Evolutionary conservation across 2,888 invertebrate species (phyloP).

Genomic region (Ceratothoa steindachneri): DNA sequence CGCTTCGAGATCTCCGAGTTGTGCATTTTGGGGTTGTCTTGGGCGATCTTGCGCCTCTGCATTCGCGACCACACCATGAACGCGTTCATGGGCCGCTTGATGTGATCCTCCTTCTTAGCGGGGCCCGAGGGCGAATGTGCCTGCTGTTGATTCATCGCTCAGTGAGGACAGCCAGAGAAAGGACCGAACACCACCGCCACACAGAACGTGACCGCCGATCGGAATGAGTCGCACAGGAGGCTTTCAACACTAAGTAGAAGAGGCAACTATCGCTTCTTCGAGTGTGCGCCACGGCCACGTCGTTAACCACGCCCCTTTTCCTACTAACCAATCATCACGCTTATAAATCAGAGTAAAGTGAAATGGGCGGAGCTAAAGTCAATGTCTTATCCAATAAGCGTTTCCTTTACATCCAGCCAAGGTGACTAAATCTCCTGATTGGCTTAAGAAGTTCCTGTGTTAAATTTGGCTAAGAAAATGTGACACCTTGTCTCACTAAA

Average conservation of each 20-base stretch:
- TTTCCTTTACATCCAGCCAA: not conserved
- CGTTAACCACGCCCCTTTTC: not conserved
- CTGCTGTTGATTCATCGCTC: conserved; percentile 40
- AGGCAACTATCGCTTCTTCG: not conserved
- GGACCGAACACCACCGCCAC: not conserved
- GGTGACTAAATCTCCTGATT: not conserved
- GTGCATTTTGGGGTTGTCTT: conserved; percentile 96
- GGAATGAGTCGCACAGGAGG: not conserved
- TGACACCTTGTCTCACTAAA: conserved; percentile 15
- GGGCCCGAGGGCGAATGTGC: conserved; percentile 49
- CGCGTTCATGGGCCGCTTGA: conserved; percentile 91
- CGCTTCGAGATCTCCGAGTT: conserved; percentile 92
- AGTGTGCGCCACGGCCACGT: not conserved
- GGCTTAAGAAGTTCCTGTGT: conserved; percentile 7
- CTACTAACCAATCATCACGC: not conserved
- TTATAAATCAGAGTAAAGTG: not conserved
- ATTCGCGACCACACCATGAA: conserved; percentile 92
- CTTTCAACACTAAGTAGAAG: not conserved
- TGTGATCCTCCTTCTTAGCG: conserved; percentile 68
- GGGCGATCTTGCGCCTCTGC: conserved; percentile 84
- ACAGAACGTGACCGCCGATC: not conserved
- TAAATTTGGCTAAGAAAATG: conserved; percentile 11
- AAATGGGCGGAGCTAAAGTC: not conserved
- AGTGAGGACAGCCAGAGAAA: not conserved
- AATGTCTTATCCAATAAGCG: not conserved